Evolutionary conservation across 2,888 invertebrate genomes (phyloP), one percentile per base, ranked within the genome.

Genomic region (Fragum fragum): DNA sequence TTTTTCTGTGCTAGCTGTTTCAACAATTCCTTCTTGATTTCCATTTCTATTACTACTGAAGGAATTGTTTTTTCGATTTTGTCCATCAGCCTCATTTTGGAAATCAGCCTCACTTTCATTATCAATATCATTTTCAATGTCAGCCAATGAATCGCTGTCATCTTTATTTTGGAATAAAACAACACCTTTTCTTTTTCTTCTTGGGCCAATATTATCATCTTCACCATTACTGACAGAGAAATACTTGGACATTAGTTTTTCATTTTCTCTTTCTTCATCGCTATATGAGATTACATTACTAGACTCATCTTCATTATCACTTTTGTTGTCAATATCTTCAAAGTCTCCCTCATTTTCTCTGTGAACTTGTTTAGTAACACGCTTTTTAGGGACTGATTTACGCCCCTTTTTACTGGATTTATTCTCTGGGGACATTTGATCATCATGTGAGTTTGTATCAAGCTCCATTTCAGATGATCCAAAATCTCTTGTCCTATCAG

Each of bases 311-410:
- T 79, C 85, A 18, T 76, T 80, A 52, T 84, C 87, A 73, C 79
- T 84, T 16, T 73, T 79, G 0, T 59, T 71, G 32, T 53, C 42
- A 11, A 39, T 71, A 36, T 57, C 71, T 42, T 53, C 42, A 11
- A 39, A 71, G 26, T 57, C 71, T 6, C 36, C 32, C 14, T 32
- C 36, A 39, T 76, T 73, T 47, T 47, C 32, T 28, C 42, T 52
- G 14, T 68, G n/a, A 21, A 61, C 21, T 61, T 32, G 42, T 26
- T 36, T 66, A 53, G 53, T 61, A 29, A 81, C 61, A 28, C 63
- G 76, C 76, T 91, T 91, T 28, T 89, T 78, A 16, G 89, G 91
- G 2, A 85, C 82, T 14, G 90, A 89, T 76, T 91, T 91, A 5
- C 90, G 75, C 59, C 86, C 86, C 74, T 89, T 91, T 21, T 88